Evolutionary conservation across 2,113 vertebrate species (phyloP).

Genomic region (western clawed frog (Xenopus tropicalis)): UCB_Xtro_10.0 CM004447.2:136275501-136276000

Average conservation of each 20-base stretch:
- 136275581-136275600: no score
- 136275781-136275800: background rate
- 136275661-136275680: no score
- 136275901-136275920: background rate
- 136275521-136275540: no score
- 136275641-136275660: no score
- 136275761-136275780: background rate
- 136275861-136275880: constrained; percentile 1
- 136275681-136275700: no score
- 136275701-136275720: no score
- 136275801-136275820: background rate
- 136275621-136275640: no score
- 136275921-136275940: constrained; percentile 3
- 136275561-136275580: no score
- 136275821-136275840: background rate
- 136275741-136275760: background rate
- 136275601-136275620: no score
- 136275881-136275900: background rate
- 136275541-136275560: no score
- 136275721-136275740: no score
- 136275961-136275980: background rate
- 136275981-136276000: background rate
- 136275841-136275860: background rate
- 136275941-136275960: background rate
- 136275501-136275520: no score